Conservation (phyloP, 2,797 vertebrate genomes). For the Steatocranus sp. region DNA sequence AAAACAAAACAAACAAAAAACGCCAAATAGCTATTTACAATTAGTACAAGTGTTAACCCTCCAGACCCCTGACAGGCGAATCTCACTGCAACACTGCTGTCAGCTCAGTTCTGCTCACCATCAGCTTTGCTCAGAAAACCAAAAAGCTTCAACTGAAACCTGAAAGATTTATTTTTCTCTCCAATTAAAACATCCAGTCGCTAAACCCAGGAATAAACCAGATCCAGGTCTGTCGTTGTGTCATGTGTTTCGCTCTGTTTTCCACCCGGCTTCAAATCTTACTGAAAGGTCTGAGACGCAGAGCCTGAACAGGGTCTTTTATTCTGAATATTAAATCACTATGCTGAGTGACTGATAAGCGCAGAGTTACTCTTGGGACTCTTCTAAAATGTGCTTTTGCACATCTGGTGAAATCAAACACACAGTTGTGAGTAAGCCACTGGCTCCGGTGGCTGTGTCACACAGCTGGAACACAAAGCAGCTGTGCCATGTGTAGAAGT, state of each 20-base stretch:
- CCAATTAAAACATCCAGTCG: not conserved
- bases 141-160: not conserved
- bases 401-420: not conserved
- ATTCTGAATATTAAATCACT: not conserved
- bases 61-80: conserved; percentile 17
- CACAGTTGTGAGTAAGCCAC: not conserved
- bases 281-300: not conserved
- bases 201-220: not conserved
- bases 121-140: not conserved
- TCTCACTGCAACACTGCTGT: not conserved
- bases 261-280: not conserved
- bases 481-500: not conserved
- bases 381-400: not conserved
- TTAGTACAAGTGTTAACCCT: conserved; percentile 63
- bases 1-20: not conserved
- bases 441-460: not conserved
- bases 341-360: not conserved
- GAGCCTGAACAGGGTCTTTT: not conserved
- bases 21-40: conserved; percentile 69
- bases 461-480: not conserved
- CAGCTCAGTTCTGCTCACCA: not conserved
- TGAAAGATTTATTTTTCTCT: not conserved
- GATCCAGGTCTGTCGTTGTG: not conserved
- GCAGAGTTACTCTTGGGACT: not conserved
- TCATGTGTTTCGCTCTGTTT: fast-evolving